A percentile compares a stretch with the other conserved stretches of the same genome.
phyloP scores from a whole-genome alignment of 1,140 invertebrate species.

The Lordiphosa mommai region DNA sequence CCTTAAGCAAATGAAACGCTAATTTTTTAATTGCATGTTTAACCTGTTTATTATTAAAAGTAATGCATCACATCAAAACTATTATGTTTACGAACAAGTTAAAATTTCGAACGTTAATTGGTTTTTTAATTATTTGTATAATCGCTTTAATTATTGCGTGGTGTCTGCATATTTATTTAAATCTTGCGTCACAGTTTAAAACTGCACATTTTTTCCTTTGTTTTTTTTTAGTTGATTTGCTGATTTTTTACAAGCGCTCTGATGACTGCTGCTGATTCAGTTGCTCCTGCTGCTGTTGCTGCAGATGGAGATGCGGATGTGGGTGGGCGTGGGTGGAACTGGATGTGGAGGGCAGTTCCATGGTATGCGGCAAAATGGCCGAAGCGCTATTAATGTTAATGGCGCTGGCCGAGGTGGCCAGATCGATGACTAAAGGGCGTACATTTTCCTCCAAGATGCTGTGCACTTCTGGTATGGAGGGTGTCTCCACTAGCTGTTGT shows the following conservation, averaged over 20 bases:
- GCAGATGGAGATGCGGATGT: conserved; percentile 61
- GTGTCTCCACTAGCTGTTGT: conserved; percentile 73
- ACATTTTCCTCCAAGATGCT: conserved; percentile 41
- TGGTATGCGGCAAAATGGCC: conserved; percentile 26
- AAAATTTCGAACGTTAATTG: conserved; percentile 70
- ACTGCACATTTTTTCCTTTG: conserved; percentile 45
- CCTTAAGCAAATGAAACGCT: too few species aligned
- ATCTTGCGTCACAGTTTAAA: conserved; percentile 61
- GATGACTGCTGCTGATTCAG: conserved; percentile 31
- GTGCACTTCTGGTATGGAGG: conserved; percentile 49
- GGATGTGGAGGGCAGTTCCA: conserved; percentile 53
- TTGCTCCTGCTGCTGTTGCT: conserved; percentile 57
- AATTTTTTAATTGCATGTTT: too few species aligned
- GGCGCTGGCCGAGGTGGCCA: conserved; percentile 66
- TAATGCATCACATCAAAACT: conserved; percentile 68
- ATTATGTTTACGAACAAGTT: conserved; percentile 63
- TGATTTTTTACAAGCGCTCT: conserved; percentile 51
- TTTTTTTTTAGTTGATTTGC: conserved; percentile 48
- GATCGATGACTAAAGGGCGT: conserved; percentile 53
- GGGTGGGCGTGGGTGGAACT: conserved; percentile 21
- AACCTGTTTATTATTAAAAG: conserved; percentile 42
- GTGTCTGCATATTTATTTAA: conserved; percentile 56
- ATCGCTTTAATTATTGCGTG: conserved; percentile 47
- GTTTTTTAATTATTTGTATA: conserved; percentile 37
- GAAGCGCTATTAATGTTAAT: conserved; percentile 44